Evolutionary conservation across 2,888 invertebrate species (phyloP).

Genomic region (Lithodes maja): DNA sequence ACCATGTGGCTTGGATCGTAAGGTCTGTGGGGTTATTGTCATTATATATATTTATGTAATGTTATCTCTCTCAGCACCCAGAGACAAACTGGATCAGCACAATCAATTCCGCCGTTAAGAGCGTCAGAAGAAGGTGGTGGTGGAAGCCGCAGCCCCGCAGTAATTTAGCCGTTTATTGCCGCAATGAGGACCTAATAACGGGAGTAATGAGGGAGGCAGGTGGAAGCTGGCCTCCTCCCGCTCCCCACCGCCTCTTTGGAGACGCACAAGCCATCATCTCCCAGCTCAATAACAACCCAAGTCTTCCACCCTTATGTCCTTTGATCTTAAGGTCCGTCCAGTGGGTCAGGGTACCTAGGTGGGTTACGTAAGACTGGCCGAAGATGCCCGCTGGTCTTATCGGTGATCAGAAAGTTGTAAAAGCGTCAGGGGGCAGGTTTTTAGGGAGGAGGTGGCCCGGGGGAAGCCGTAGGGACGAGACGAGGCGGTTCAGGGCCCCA

Average conservation of each 20-base stretch:
- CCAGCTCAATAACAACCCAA: too few relatives aligned
- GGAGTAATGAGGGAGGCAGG: conserved; percentile 55
- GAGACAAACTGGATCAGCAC: conserved; percentile 4
- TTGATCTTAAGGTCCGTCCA: neutral
- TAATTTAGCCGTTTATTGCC: conserved; percentile 57
- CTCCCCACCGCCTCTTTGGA: conserved; percentile 18
- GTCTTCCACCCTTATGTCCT: neutral
- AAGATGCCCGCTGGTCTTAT: conserved; percentile 38
- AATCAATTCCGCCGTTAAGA: conserved; percentile 40
- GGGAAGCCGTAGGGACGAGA: neutral
- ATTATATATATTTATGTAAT: too few relatives aligned
- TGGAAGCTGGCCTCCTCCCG: conserved; percentile 25
- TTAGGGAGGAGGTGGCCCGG: conserved; percentile 26
- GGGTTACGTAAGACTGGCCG: neutral
- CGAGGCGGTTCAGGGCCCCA: neutral
- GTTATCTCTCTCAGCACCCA: too few relatives aligned
- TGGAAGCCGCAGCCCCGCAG: conserved; percentile 39
- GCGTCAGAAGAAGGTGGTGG: neutral
- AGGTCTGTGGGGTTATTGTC: too few relatives aligned
- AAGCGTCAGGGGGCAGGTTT: conserved; percentile 50
- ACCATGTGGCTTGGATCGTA: too few relatives aligned
- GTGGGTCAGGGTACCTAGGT: neutral
- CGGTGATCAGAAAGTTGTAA: conserved; percentile 60
- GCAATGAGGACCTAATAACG: conserved; percentile 61
- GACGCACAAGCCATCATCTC: neutral